Percentiles rank a stretch among this genome's conserved stretches.
phyloP scores from a whole-genome alignment of 1,140 invertebrate species.

The Mycetomoellerius zeteki region DNA sequence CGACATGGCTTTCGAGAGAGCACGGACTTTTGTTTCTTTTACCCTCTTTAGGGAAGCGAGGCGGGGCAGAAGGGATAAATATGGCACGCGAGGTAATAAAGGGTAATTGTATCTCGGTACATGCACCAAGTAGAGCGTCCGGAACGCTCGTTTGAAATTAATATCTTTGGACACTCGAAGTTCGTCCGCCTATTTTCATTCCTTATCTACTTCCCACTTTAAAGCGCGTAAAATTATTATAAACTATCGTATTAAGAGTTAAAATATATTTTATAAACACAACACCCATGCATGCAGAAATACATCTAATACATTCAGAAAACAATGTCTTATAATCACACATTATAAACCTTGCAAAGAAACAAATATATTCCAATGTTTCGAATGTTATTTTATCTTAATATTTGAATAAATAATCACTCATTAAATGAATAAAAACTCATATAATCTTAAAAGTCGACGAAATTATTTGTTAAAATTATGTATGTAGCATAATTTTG shows the following conservation, averaged over 20 bases:
- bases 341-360: background rate
- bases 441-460: background rate
- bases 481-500: background rate
- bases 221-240: slow-evolving; percentile 17
- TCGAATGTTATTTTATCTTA: background rate
- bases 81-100: slow-evolving; percentile 62
- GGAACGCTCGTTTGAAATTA: slow-evolving; percentile 39
- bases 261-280: background rate
- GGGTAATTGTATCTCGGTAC: slow-evolving; percentile 58
- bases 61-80: slow-evolving; percentile 24
- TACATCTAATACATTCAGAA: background rate
- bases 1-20: slow-evolving; percentile 52
- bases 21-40: slow-evolving; percentile 53
- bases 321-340: background rate
- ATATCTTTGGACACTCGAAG: slow-evolving; percentile 35
- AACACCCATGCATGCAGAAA: background rate
- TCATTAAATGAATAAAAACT: too few relatives aligned
- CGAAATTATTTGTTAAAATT: background rate
- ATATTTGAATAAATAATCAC: background rate
- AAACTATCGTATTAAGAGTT: background rate
- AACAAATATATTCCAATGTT: background rate
- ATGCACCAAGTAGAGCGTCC: slow-evolving; percentile 31
- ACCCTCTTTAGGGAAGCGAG: background rate
- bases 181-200: slow-evolving; percentile 17
- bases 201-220: background rate